phyloP scores from a whole-genome alignment of 2,113 vertebrate genomes.

The Collichthys lucidus region DNA sequence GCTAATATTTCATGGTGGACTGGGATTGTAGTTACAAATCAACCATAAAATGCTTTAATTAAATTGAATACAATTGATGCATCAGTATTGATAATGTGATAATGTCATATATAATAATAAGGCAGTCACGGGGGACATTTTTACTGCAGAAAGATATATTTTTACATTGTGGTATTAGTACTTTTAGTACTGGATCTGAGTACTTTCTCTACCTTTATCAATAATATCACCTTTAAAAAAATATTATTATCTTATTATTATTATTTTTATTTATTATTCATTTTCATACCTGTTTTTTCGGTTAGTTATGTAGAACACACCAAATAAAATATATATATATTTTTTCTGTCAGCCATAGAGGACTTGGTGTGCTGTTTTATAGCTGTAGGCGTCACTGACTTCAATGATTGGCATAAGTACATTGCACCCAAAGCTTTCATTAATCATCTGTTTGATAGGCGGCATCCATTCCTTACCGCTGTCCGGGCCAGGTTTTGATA shows the following conservation, averaged over 20 bases:
- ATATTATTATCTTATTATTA: neutral
- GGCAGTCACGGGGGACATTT: neutral
- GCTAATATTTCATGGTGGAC: neutral
- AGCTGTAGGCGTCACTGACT: neutral
- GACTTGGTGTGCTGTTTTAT: neutral
- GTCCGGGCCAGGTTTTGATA: conserved; percentile 80
- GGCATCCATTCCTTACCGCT: conserved; percentile 68
- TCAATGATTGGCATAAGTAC: neutral
- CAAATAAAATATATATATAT: neutral
- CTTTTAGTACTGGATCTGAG: neutral
- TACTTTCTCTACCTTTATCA: too few species aligned
- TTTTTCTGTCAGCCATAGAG: neutral
- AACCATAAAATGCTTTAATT: neutral
- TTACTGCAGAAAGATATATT: neutral
- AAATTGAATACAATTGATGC: neutral
- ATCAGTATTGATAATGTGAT: neutral
- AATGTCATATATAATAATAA: neutral
- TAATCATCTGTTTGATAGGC: neutral
- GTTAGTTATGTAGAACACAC: neutral
- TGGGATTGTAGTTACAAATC: neutral
- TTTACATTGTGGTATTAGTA: neutral
- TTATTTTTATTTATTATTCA: neutral
- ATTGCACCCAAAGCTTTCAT: neutral
- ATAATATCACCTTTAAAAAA: neutral
- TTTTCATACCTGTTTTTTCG: neutral